Evolutionary conservation across 2,888 invertebrate species (phyloP), one percentile per base, ranked within the genome.

Genomic region (Phymatocera aterrima): DNA sequence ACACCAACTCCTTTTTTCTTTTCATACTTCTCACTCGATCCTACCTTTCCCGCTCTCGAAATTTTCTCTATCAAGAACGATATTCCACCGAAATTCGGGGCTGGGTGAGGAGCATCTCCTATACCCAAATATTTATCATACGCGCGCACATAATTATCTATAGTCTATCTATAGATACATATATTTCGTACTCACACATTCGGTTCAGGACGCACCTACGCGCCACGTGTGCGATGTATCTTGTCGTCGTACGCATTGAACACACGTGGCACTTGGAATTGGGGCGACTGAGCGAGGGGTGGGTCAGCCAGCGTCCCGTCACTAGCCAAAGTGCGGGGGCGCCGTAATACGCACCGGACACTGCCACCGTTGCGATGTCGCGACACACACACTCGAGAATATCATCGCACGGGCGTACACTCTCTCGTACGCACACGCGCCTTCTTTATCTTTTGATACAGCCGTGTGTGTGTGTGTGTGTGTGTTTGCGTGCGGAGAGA

Each of bases 331-430:
- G 77, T 72, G 57, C 75, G 79, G 78, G 77, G 82, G 80, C 85
- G 87, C 89, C 90, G 88, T 90, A 89, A 89, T 85, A 87, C 84
- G 88, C 90, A 90, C 90, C 89, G 90, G 90, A 89, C 90, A 90
- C 89, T 88, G 83, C 85, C 85, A 86, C 85, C 86, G 86, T 86
- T 83, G 61, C 79, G 57, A 51, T 51, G 46, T 34, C n/a, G 57
- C 15, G 8, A n/a, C 28, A 48, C 34, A 24, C 37, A 68, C 28
- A 68, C 57, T 0, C 28, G 57, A 40, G 40, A 40, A 40, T 12
- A 3, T 60, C 8, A 5, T 34, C 15, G 28, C 24, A n/a, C 6
- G 21, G 21, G 2, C 28, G 46, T 68, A 46, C 37, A 34, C 34
- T 6, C 10, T 15, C 34, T 43, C 12, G 18, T 10, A 72, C 34